phyloP scores from a whole-genome alignment of 2,888 invertebrate genomes.

The Cyclophora albipunctata region DNA sequence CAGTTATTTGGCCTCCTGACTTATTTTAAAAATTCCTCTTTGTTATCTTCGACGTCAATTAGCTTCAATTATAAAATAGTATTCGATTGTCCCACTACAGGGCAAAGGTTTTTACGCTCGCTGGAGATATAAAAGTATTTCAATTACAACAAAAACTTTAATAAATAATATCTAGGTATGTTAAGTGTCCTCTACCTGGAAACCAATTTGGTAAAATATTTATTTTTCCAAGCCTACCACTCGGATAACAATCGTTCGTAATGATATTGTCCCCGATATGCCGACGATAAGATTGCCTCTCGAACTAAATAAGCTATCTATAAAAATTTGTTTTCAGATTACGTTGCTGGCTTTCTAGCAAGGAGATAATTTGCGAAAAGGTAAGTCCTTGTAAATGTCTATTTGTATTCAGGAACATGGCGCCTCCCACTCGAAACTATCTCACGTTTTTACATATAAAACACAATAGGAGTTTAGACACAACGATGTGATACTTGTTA shows the following conservation, averaged over 20 bases:
- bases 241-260: slow-evolving; percentile 22
- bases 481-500: slow-evolving; percentile 17
- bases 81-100: too few species aligned
- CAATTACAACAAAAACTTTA: background rate
- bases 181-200: slow-evolving; percentile 6
- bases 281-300: slow-evolving; percentile 26
- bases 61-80: too few species aligned
- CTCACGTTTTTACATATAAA: slow-evolving; percentile 27
- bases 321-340: slow-evolving; percentile 61
- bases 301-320: slow-evolving; percentile 42
- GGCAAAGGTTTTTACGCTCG: too few species aligned
- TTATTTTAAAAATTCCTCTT: too few species aligned
- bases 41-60: too few species aligned
- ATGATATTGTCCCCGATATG: slow-evolving; percentile 24
- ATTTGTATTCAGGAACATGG: slow-evolving; percentile 56
- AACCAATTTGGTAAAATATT: slow-evolving; percentile 22
- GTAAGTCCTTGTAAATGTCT: slow-evolving; percentile 52
- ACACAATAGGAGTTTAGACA: slow-evolving; percentile 24
- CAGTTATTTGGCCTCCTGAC: too few species aligned
- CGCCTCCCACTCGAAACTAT: slow-evolving; percentile 21
- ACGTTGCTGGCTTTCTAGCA: slow-evolving; percentile 46
- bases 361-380: slow-evolving; percentile 65
- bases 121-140: too few species aligned
- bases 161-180: slow-evolving; percentile 5
- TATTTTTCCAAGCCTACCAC: slow-evolving; percentile 14